Percentiles rank a stretch among this genome's conserved stretches.
Conservation (phyloP, 2,797 vertebrate genomes). For the Neopelma chrysocephalum region DNA sequence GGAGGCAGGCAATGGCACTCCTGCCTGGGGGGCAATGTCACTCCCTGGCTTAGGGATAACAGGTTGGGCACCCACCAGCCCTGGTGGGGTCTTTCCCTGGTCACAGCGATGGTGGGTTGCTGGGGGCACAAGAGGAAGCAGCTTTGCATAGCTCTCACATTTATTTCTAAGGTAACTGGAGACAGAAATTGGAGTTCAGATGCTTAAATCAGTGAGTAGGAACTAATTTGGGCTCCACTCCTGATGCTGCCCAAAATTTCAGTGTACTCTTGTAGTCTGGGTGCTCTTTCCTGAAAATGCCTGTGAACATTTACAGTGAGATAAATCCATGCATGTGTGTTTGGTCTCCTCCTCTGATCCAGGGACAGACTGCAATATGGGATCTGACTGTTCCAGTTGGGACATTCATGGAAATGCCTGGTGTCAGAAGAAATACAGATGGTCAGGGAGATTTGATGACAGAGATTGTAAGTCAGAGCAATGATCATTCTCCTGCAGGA, state of each 20-base stretch:
- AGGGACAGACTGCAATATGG: neutral
- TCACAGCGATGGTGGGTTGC: fast-evolving
- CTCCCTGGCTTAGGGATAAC: neutral
- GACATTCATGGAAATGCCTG: neutral
- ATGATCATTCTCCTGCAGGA: neutral
- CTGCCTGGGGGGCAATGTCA: neutral
- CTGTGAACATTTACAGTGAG: neutral
- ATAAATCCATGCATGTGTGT: neutral
- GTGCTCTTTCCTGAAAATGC: neutral
- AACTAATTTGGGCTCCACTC: neutral
- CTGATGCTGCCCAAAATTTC: neutral
- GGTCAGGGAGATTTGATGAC: neutral
- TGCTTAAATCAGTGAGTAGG: neutral
- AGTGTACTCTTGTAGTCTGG: fast-evolving
- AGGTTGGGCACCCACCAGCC: fast-evolving
- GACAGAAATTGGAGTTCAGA: fast-evolving
- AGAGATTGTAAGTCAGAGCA: neutral
- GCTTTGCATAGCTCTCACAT: neutral
- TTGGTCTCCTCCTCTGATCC: neutral
- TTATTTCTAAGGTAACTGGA: neutral
- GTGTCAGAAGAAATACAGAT: neutral
- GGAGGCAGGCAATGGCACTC: neutral
- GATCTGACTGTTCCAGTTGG: neutral
- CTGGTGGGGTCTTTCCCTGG: neutral
- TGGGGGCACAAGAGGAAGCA: neutral